Conservation (phyloP, 1,140 invertebrate species). For the Drosophila arawakana region DNA sequence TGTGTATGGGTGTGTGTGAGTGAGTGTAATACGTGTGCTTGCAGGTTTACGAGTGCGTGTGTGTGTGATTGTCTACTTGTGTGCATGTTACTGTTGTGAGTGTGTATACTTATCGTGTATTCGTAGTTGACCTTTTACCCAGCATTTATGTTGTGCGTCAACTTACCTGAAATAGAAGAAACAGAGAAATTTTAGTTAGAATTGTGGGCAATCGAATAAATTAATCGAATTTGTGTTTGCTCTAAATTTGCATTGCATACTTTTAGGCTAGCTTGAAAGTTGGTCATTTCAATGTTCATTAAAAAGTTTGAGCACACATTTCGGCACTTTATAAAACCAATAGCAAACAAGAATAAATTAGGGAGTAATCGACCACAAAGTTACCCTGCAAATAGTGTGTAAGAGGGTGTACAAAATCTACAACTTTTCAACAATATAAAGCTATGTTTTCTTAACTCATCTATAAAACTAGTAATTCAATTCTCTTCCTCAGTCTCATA, state of each 20-base stretch:
- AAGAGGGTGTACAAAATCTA: too few relatives aligned
- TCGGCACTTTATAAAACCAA: conserved; percentile 1
- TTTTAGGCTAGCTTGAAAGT: conserved; percentile 18
- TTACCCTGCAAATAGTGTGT: not conserved
- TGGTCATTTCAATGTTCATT: conserved; percentile 55
- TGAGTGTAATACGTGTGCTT: conserved; percentile 6
- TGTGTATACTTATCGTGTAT: conserved; percentile 53
- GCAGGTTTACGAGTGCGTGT: not conserved
- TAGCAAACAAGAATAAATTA: conserved; percentile 23
- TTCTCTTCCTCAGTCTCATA: too few relatives aligned
- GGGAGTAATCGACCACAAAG: not conserved
- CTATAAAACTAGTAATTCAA: too few relatives aligned
- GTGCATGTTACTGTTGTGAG: not conserved
- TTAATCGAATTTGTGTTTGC: conserved; percentile 12
- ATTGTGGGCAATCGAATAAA: conserved; percentile 26
- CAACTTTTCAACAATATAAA: too few relatives aligned
- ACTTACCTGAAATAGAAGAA: conserved; percentile 67
- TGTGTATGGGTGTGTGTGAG: conserved; percentile 19
- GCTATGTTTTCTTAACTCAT: too few relatives aligned
- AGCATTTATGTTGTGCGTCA: conserved; percentile 38
- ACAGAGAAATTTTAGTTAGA: conserved; percentile 50
- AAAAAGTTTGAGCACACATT: conserved; percentile 61
- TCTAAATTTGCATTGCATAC: conserved; percentile 30
- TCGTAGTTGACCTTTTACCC: conserved; percentile 34
- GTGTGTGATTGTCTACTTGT: not conserved